Percentiles rank a stretch among this genome's conserved stretches.
Evolutionary conservation across 2,113 vertebrate species (phyloP).

Genomic region (Cyphomyrus plagiostoma): DNA sequence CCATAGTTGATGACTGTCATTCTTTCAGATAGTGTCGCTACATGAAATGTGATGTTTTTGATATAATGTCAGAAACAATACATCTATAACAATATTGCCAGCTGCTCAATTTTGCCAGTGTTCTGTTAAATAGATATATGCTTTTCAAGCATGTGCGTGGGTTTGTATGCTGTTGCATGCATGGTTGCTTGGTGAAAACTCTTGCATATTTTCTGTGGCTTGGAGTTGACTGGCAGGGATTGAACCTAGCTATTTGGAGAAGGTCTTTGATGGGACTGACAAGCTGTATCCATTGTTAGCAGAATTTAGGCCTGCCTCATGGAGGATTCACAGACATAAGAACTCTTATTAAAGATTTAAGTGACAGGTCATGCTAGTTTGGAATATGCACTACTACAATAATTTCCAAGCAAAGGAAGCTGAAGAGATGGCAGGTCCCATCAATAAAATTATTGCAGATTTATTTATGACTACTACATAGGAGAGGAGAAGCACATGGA

Average conservation of each 20-base stretch:
- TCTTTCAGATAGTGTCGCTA: constrained; percentile 25
- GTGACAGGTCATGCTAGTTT: neutral
- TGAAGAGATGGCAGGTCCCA: neutral
- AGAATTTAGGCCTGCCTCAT: neutral
- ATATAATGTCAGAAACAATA: constrained; percentile 44
- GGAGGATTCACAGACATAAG: neutral
- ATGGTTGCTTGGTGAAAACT: neutral
- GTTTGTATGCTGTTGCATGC: neutral
- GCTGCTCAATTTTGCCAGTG: constrained; percentile 29
- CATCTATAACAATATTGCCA: constrained; percentile 37
- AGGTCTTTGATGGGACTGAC: neutral
- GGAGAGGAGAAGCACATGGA: neutral
- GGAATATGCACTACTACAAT: neutral
- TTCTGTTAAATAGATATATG: constrained; percentile 6
- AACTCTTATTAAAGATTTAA: neutral
- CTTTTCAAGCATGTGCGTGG: neutral
- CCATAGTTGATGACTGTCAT: constrained; percentile 27
- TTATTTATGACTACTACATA: neutral
- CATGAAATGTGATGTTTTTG: constrained; percentile 30
- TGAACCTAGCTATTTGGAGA: neutral
- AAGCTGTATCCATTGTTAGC: neutral
- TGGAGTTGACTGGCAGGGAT: neutral
- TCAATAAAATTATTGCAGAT: neutral
- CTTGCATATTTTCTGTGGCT: neutral
- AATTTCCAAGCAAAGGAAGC: neutral